Conservation (phyloP, 1,140 invertebrate genomes). For the Kradibia gibbosae region DNA sequence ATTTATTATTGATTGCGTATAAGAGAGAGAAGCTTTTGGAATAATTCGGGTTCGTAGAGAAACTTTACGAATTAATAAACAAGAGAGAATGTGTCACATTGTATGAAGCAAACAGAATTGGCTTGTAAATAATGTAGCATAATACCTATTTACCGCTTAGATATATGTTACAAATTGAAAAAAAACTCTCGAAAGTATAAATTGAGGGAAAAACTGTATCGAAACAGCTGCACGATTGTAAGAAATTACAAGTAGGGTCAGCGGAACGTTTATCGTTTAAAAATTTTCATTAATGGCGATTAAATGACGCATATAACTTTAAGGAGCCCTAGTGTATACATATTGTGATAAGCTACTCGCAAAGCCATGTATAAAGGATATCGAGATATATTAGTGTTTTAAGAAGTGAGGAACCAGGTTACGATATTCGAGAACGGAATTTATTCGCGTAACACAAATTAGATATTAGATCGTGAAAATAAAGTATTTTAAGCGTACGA, state of each 20-base stretch:
- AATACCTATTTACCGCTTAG: conserved; percentile 59
- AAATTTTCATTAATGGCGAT: conserved; percentile 46
- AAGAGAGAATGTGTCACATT: conserved; percentile 5
- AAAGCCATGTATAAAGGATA: conserved; percentile 63
- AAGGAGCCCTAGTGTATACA: conserved; percentile 54
- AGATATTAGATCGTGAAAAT: conserved; percentile 50
- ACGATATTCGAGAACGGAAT: conserved; percentile 39
- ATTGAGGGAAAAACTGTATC: conserved; percentile 23
- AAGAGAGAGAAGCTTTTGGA: background rate
- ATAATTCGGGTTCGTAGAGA: conserved; percentile 16
- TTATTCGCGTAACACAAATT: conserved; percentile 49
- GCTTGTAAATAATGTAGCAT: conserved; percentile 65
- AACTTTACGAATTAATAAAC: background rate
- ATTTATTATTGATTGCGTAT: conserved; percentile 24
- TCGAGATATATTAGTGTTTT: conserved; percentile 48
- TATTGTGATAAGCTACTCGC: conserved; percentile 64
- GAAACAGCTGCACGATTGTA: conserved; percentile 34
- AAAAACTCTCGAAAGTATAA: conserved; percentile 48
- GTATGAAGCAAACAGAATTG: conserved; percentile 40
- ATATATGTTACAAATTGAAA: conserved; percentile 52
- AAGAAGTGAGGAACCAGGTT: conserved; percentile 27
- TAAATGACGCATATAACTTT: conserved; percentile 40
- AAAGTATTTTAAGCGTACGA: conserved; percentile 61
- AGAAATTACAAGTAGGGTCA: conserved; percentile 43
- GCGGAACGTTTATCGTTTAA: conserved; percentile 34